Evolutionary conservation across 2,113 vertebrate genomes (phyloP).

Genomic region (Spea bombifrons): DNA sequence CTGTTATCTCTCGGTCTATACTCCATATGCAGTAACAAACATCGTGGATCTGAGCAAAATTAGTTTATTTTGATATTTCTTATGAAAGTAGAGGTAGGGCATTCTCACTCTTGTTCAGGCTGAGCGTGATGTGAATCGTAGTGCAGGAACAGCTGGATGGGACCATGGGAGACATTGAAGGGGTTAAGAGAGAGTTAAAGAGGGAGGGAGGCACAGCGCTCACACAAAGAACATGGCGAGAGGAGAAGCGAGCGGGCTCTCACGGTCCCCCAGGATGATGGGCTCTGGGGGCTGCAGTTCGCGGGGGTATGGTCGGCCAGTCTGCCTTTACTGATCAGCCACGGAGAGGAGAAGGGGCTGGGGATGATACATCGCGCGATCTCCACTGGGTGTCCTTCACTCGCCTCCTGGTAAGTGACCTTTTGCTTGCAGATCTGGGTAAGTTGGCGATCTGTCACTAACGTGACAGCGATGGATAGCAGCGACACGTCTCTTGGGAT

Average conservation of each 20-base stretch:
- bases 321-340: background rate
- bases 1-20: too few species aligned
- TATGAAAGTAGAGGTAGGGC: too few species aligned
- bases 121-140: too few species aligned
- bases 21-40: too few species aligned
- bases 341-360: background rate
- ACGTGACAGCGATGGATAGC: too few species aligned
- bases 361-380: background rate
- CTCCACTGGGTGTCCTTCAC: slow-evolving; percentile 12
- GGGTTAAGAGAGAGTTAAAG: slow-evolving; percentile 13
- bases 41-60: too few species aligned
- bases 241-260: background rate
- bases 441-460: too few species aligned
- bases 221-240: slow-evolving; percentile 38
- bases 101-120: too few species aligned
- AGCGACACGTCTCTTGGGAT: too few species aligned
- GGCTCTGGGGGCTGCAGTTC: background rate
- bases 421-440: background rate
- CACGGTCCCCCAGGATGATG: background rate
- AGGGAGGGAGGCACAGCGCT: slow-evolving; percentile 12
- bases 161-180: too few species aligned
- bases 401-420: slow-evolving; percentile 49
- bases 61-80: too few species aligned
- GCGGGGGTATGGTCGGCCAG: background rate
- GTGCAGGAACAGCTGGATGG: too few species aligned